These are phyloP conservation scores for Ferdinandea cuprea DNA, from an alignment of 2,888 invertebrate species.

Conservation along the genomic window DNA sequence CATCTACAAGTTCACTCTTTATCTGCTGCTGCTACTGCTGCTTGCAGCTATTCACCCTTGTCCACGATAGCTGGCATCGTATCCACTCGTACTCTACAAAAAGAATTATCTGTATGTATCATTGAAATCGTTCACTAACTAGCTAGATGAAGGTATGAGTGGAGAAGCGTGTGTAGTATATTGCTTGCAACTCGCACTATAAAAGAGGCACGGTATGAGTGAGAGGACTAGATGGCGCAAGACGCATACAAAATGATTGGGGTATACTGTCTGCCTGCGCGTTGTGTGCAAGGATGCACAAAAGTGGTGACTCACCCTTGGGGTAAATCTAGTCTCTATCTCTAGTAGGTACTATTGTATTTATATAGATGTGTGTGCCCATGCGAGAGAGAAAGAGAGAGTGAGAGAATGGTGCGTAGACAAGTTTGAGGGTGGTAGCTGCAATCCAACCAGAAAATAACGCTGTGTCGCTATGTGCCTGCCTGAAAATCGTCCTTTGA, in stretches of 20 bases:
- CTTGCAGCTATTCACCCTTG: too few relatives aligned
- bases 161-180: too few relatives aligned
- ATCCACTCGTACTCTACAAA: not conserved
- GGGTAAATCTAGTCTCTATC: slow-evolving; percentile 55
- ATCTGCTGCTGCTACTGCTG: too few relatives aligned
- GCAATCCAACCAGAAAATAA: not conserved
- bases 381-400: not conserved
- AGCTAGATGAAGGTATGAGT: slow-evolving; percentile 36
- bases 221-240: slow-evolving; percentile 65
- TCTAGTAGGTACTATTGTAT: slow-evolving; percentile 28
- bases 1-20: too few relatives aligned
- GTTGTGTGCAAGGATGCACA: slow-evolving; percentile 71
- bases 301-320: slow-evolving; percentile 71
- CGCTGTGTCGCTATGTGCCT: slow-evolving; percentile 18
- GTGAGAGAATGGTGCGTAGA: slow-evolving; percentile 48
- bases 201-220: slow-evolving; percentile 40
- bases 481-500: slow-evolving; percentile 7
- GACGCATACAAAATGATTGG: slow-evolving; percentile 62
- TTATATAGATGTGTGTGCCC: not conserved
- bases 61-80: too few relatives aligned
- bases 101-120: slow-evolving; percentile 34
- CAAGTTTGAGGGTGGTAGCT: slow-evolving; percentile 15
- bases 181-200: too few relatives aligned
- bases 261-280: slow-evolving; percentile 73
- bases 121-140: slow-evolving; percentile 53